A percentile compares a stretch with the other conserved stretches of the same genome.
Evolutionary conservation across 2,888 invertebrate genomes (phyloP).

Genomic region (Deilephila porcellus): DNA sequence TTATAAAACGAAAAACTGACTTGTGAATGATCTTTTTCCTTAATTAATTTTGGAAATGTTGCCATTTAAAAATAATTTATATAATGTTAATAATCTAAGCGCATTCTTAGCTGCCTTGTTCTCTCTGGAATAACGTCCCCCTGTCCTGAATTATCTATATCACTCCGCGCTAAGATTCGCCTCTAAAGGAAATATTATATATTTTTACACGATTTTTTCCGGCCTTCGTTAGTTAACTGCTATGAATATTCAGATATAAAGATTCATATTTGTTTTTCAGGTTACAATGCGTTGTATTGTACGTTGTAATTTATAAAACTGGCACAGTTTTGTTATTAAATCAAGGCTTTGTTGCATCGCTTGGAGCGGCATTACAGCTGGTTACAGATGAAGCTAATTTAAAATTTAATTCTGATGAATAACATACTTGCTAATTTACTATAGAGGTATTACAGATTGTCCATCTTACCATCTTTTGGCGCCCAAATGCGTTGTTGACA

Average conservation of each 20-base stretch:
- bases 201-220: conserved; percentile 36
- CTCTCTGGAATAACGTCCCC: conserved; percentile 50
- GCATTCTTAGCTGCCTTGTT: not conserved
- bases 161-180: conserved; percentile 44
- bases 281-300: not conserved
- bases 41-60: too few species aligned
- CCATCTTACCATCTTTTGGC: too few species aligned
- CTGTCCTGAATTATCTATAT: conserved; percentile 55
- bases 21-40: too few species aligned
- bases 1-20: too few species aligned
- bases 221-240: conserved; percentile 32
- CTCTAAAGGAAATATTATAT: conserved; percentile 48
- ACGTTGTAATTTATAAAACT: not conserved
- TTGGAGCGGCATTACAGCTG: not conserved
- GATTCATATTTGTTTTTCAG: not conserved
- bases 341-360: not conserved
- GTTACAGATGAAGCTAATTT: too few species aligned
- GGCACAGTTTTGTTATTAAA: not conserved
- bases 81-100: not conserved
- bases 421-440: too few species aligned
- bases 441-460: too few species aligned
- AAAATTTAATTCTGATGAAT: too few species aligned
- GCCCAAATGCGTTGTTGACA: too few species aligned
- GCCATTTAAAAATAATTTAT: not conserved
- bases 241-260: conserved; percentile 15